Base-by-base conservation (phyloP, 2,797 vertebrate species). In the Hippopotamyrus pictus region DNA sequence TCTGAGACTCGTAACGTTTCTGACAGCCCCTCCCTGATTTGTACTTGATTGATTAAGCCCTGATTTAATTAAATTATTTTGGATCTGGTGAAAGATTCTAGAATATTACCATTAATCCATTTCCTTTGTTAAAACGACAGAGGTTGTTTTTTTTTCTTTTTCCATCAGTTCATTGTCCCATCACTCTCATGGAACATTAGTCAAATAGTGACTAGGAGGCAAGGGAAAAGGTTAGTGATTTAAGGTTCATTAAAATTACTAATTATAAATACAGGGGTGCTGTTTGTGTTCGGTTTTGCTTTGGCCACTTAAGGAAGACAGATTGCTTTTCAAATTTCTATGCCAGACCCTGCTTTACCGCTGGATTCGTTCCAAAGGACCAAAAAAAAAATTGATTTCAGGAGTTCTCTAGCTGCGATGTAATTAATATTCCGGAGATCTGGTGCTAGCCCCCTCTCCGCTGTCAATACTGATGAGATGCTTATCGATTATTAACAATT, bases 341-440 rank as follows among this genome's bases (percentile, higher is more conserved):
- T 0, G 7, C 17, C n/a, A 0, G 4, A 12, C 9, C 54, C 89
- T 90, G 86, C 88, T 87, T 57, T 25, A 90, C 91, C 90, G 29
- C 22, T 46, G 79, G 79, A 46, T 25, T 84, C 2, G 1, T 84
- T 50, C 46, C 89, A 73, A 89, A 92, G 92, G 92, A 92, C 90
- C 89, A 54, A 91, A 91, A 92, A 90, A 87, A 89, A 91, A 92
- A n/a, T 90, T 11, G 0, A 84, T 22, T 48, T 84, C n/a, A 48
- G 44, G 9, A 50, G 82, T 50, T 22, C 46, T 25, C 48, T 48
- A 22, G 46, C 82, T 22, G 91, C 93, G 93, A 94, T 93, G 92
- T 90, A 93, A 94, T 92, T 92, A 94, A 95, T 94, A 92, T 95
- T 94, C 95, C 91, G 94, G 94, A 91, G 89, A 92, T 91, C 92